Conservation (phyloP, 92 coral and sea anemone species). For the Palythoa grandiflora region DNA sequence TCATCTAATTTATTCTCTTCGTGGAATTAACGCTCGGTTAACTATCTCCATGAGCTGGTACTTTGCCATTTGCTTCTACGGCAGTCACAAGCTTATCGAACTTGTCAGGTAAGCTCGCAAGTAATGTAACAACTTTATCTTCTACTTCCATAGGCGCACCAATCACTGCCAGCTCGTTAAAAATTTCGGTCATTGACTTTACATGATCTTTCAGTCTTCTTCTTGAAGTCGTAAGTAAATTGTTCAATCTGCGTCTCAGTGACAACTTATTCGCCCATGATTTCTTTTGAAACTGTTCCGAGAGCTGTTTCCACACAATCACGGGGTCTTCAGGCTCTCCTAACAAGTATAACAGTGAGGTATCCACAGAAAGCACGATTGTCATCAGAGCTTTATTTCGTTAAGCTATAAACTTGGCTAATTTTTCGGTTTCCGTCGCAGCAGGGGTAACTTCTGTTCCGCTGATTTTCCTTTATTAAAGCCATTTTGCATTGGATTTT, state of each 20-base stretch:
- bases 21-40: constrained; percentile 73
- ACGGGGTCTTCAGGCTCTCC: constrained; percentile 71
- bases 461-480: constrained; percentile 55
- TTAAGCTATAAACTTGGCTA: constrained; percentile 37
- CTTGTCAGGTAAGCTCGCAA: constrained; percentile 71
- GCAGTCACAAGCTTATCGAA: constrained; percentile 78
- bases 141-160: constrained; percentile 65
- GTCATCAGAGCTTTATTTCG: constrained; percentile 62
- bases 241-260: constrained; percentile 45
- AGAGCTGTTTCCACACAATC: constrained; percentile 63
- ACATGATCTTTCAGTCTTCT: constrained; percentile 56
- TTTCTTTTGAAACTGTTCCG: constrained; percentile 69
- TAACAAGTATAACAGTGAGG: constrained; percentile 63
- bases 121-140: constrained; percentile 55
- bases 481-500: constrained; percentile 73
- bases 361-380: constrained; percentile 58
- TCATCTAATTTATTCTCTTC: constrained; percentile 74
- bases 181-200: constrained; percentile 66
- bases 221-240: constrained; percentile 57
- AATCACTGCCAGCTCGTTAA: constrained; percentile 69
- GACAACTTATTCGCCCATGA: constrained; percentile 66
- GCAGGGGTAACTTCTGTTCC: constrained; percentile 69
- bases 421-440: constrained; percentile 48
- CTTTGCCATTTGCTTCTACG: constrained; percentile 66
- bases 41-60: constrained; percentile 62